A percentile compares a stretch with the other conserved stretches of the same genome.
Evolutionary conservation across 2,113 vertebrate species (phyloP).

Genomic region (Elephantulus edwardii): DNA sequence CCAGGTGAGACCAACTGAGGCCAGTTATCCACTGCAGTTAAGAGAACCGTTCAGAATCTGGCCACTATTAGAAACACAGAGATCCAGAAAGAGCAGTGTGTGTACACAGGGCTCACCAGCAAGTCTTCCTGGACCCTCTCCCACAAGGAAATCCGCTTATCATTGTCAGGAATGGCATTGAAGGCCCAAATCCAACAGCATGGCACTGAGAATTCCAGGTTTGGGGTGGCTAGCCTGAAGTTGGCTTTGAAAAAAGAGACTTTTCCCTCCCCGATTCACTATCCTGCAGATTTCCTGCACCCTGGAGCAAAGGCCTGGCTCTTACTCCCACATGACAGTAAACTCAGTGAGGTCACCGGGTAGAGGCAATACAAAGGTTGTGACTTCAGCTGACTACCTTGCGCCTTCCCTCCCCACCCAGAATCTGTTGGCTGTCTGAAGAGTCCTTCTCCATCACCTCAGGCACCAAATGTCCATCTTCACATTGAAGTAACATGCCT

Average conservation of each 20-base stretch:
- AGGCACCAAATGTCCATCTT: no score
- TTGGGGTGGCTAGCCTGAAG: background rate
- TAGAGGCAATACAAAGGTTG: rapidly evolving
- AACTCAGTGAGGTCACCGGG: background rate
- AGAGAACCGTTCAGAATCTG: background rate
- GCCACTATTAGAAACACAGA: background rate
- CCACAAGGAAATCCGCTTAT: background rate
- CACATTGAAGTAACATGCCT: no score
- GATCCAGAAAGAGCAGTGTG: background rate
- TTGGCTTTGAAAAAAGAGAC: rapidly evolving
- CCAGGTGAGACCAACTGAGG: background rate
- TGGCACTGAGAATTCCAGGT: background rate
- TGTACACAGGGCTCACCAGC: background rate
- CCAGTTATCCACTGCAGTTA: background rate
- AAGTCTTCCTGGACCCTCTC: background rate
- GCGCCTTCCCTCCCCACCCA: background rate
- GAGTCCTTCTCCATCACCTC: background rate
- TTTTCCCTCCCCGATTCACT: background rate
- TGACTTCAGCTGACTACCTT: background rate
- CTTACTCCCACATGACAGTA: rapidly evolving
- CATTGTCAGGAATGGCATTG: background rate
- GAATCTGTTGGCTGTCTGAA: background rate
- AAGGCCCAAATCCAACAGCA: background rate
- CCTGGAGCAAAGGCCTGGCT: no score
- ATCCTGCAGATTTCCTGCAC: rapidly evolving